A percentile compares a stretch with the other conserved stretches of the same genome.
phyloP scores from a whole-genome alignment of 1,140 invertebrate species.

The Drosophila prosaltans region DNA sequence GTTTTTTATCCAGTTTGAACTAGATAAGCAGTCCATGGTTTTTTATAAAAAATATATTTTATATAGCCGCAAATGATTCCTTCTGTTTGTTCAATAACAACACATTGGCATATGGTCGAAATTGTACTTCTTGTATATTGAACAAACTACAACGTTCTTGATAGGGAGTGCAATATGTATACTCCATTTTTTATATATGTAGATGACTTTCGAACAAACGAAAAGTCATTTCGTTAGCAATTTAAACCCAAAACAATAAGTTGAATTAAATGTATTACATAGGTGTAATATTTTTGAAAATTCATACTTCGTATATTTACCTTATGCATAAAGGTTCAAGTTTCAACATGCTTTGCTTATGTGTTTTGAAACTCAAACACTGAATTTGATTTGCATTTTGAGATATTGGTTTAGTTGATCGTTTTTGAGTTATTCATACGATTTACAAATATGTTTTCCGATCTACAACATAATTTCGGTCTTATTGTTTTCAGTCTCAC shows the following conservation, averaged over 20 bases:
- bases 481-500: slow-evolving; percentile 58
- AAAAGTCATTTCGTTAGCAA: background rate
- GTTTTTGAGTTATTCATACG: slow-evolving; percentile 34
- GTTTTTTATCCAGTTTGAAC: too few species aligned
- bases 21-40: too few species aligned
- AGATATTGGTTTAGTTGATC: slow-evolving; percentile 51
- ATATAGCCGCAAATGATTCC: too few species aligned
- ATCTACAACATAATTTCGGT: slow-evolving; percentile 40
- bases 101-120: too few species aligned
- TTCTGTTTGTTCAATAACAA: too few species aligned
- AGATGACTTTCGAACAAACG: background rate
- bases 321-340: slow-evolving; percentile 18
- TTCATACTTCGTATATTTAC: slow-evolving; percentile 17
- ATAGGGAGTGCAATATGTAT: background rate
- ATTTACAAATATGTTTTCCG: slow-evolving; percentile 46
- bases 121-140: background rate
- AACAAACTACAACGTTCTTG: background rate
- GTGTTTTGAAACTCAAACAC: slow-evolving; percentile 17
- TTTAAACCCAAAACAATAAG: slow-evolving; percentile 14
- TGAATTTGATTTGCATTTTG: slow-evolving; percentile 52
- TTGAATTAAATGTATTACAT: slow-evolving; percentile 21
- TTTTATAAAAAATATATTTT: too few species aligned
- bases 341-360: slow-evolving; percentile 25
- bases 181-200: slow-evolving; percentile 7
- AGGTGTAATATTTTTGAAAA: slow-evolving; percentile 18